Evolutionary conservation across 2,888 invertebrate species (phyloP).

Genomic region (Nysson spinosus): DNA sequence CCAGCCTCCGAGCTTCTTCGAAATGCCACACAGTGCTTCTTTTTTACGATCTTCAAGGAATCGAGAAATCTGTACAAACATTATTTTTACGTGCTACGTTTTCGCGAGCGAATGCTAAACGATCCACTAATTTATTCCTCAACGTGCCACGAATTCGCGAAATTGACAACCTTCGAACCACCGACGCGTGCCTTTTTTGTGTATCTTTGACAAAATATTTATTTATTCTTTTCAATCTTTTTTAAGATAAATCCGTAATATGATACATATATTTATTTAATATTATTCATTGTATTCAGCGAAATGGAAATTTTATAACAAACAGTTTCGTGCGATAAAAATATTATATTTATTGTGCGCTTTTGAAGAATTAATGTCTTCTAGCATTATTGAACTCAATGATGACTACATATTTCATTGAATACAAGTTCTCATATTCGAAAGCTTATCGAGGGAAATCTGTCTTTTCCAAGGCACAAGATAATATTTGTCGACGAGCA

Average conservation of each 20-base stretch:
- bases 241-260: too few relatives aligned
- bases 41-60: conserved; percentile 83
- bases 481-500: conserved; percentile 12
- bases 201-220: too few relatives aligned
- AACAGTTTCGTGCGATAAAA: too few relatives aligned
- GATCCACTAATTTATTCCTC: neutral
- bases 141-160: neutral
- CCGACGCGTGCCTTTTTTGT: too few relatives aligned
- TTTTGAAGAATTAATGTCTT: too few relatives aligned
- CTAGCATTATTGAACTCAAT: too few relatives aligned
- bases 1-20: conserved; percentile 78
- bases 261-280: too few relatives aligned
- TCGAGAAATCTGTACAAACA: conserved; percentile 81
- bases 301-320: too few relatives aligned
- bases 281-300: too few relatives aligned
- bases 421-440: neutral
- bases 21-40: conserved; percentile 83
- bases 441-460: conserved; percentile 1
- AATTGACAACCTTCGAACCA: too few relatives aligned
- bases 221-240: too few relatives aligned
- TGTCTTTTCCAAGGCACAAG: conserved; percentile 13
- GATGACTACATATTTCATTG: neutral
- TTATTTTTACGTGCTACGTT: neutral
- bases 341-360: too few relatives aligned
- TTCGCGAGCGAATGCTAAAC: neutral